Evolutionary conservation across 1,140 invertebrate genomes (phyloP), one percentile per base, ranked within the genome.

Genomic region (Eurosta solidaginis): DNA sequence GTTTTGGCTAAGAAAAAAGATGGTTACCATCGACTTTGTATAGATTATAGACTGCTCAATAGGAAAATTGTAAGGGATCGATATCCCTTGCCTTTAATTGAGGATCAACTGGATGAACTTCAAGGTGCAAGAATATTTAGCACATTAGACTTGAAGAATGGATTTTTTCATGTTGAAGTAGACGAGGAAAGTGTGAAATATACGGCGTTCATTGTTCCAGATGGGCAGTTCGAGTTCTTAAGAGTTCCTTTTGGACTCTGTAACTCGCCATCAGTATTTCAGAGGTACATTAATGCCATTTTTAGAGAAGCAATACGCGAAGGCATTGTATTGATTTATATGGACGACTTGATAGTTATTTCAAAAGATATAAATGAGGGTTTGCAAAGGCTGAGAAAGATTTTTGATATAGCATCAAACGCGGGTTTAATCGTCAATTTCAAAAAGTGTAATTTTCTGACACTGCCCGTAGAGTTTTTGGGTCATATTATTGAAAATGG

Each of bases 1-100:
- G n/a, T n/a, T n/a, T n/a, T n/a, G n/a, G n/a, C n/a, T n/a, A n/a
- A n/a, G n/a, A n/a, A n/a, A n/a, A n/a, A n/a, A n/a, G n/a, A n/a
- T n/a, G n/a, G n/a, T n/a, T n/a, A n/a, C n/a, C n/a, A n/a, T 44
- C 49, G 75, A 77, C 49, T 82, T 17, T 82, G 82, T 76, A 49
- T 80, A 52, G 79, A 81, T 76, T 82, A 81, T 40, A 73, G 82
- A 22, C 74, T 22, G 73, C 36, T 82, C 0, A 82, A 82, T 54
- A 74, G n/a, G n/a, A n/a, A n/a, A n/a, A n/a, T n/a, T n/a, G n/a
- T n/a, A n/a, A n/a, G n/a, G n/a, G n/a, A n/a, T 36, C 29, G 40
- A 45, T 78, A 33, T 29, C 73, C 78, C 17, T 33, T 78, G 22
- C 47, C 52, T 25, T 47, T 75, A 22, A 78, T 78, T 33, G 78